phyloP scores from a whole-genome alignment of 2,888 invertebrate genomes.

The Rotaria magnacalcarata region DNA sequence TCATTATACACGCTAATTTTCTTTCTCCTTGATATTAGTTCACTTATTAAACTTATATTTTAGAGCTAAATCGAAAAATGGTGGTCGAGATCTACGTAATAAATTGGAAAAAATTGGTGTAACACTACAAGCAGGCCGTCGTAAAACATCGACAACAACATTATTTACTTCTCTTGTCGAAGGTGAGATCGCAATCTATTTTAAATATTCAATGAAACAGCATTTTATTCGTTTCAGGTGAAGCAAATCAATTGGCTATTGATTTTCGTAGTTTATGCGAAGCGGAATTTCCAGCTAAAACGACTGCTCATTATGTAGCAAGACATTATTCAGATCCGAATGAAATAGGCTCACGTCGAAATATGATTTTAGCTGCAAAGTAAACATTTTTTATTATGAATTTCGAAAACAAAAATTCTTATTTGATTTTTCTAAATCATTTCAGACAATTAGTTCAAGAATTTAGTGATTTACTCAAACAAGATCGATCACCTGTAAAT shows the following conservation, averaged over 20 bases:
- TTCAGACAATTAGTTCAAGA: constrained; percentile 85
- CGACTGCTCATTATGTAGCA: constrained; percentile 89
- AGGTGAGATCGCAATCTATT: constrained; percentile 62
- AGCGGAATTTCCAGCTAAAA: constrained; percentile 94
- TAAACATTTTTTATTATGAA: constrained; percentile 57
- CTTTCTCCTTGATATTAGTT: neutral
- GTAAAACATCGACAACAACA: constrained; percentile 98
- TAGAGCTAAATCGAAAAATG: constrained; percentile 98
- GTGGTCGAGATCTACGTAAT: constrained; percentile 87
- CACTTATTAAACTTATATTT: constrained; percentile 52
- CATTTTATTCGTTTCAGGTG: constrained; percentile 57
- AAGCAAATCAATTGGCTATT: constrained; percentile 92
- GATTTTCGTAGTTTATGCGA: constrained; percentile 98
- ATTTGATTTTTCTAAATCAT: neutral
- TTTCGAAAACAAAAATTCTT: neutral
- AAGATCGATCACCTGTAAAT: constrained; percentile 78
- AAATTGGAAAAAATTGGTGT: constrained; percentile 96
- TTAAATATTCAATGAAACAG: neutral
- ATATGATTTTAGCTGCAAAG: constrained; percentile 77
- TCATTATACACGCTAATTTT: too few species aligned
- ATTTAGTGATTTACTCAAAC: constrained; percentile 89
- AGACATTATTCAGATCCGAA: constrained; percentile 66
- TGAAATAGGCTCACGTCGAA: constrained; percentile 56
- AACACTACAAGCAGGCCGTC: constrained; percentile 89
- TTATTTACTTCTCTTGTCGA: constrained; percentile 93